Base-by-base conservation (phyloP, 2,888 invertebrate species). In the Holacanthella duospinosa region DNA sequence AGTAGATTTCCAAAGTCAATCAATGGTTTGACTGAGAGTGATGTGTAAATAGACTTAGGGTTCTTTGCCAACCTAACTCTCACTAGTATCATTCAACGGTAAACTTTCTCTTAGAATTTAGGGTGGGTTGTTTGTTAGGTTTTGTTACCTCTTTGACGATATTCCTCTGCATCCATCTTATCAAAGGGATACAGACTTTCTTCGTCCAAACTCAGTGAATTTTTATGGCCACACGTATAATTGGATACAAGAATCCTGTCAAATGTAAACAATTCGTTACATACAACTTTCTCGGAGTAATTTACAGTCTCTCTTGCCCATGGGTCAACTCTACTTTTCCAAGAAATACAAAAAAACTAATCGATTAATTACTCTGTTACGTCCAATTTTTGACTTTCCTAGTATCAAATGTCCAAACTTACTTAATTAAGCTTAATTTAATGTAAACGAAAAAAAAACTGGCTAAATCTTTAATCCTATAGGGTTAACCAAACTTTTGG, bases 91-190 rank as follows among this genome's bases (percentile, higher is more conserved):
- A n/a, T n/a, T n/a, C n/a, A n/a, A n/a, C n/a, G n/a, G n/a, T n/a
- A n/a, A n/a, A n/a, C n/a, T n/a, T n/a, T n/a, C n/a, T n/a, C 2
- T 48, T 48, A 21, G 6, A 48, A 16, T 48, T 48, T 21, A 21
- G 48, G n/a, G 48, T 16, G 21, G 21, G 48, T 48, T 48, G 6
- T n/a, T 9, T 4, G 16, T 36, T 36, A 9, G 6, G 16, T 36
- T 36, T 36, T 36, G 16, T 71, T 65, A 75, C 75, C 76, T 70
- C 75, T 62, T 64, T 71, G 69, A 55, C 76, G 73, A 64, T 75
- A 76, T 67, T 76, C 75, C 66, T 75, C 75, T 62, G 74, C 73
- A 68, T 76, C 75, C 76, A 76, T 76, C 65, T 63, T 68, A 64
- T 64, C 64, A 43, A n/a, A 44, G 4, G 4, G 48, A 6, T 36